Base-by-base conservation (phyloP, 2,797 vertebrate species). In the Chanos chanos region DNA sequence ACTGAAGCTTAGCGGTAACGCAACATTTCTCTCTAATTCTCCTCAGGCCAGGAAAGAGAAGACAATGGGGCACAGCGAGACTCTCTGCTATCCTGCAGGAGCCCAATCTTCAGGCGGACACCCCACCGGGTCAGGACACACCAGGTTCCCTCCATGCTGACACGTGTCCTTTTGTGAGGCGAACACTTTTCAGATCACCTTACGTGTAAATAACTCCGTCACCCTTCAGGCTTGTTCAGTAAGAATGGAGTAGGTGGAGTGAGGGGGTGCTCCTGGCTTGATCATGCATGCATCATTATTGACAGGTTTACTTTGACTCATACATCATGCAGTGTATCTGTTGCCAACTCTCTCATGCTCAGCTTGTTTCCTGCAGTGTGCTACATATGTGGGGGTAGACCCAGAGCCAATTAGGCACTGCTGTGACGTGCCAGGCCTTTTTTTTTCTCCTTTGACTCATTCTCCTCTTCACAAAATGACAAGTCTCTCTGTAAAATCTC, bases 401-500 rank as follows among this genome's bases (percentile, higher is more conserved):
- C 40, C n/a, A 41, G 16, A 62, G 30, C 47, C 44, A 68, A 62
- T 56, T 68, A 68, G 51, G 36, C 13, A 69, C 21, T 41, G 59
- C n/a, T n/a, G n/a, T n/a, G n/a, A n/a, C n/a, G n/a, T 72, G 41
- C 52, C 67, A 37, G 16, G 24, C 61, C 31, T 59, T 41, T 7
- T 58, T 28, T 10, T 24, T 31, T 12, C 63, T 60, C 64, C 57
- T 50, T 39, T 53, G 64, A 72, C 59, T 75, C 68, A 56, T 65
- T 74, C 65, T 6, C 65, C 73, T 39, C n/a, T 15, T 74, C 74
- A 72, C 72, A 50, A 40, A 56, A 24, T 40, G 69, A 59, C 41
- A 58, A 44, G 27, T 21, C 31, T n/a, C 15, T 37, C 48, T 53
- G 44, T 50, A 24, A 34, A 41, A 54, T 25, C 30, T 47, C 18